Evolutionary conservation across 2,113 vertebrate genomes (phyloP).

Genomic region (Equus quagga): DNA sequence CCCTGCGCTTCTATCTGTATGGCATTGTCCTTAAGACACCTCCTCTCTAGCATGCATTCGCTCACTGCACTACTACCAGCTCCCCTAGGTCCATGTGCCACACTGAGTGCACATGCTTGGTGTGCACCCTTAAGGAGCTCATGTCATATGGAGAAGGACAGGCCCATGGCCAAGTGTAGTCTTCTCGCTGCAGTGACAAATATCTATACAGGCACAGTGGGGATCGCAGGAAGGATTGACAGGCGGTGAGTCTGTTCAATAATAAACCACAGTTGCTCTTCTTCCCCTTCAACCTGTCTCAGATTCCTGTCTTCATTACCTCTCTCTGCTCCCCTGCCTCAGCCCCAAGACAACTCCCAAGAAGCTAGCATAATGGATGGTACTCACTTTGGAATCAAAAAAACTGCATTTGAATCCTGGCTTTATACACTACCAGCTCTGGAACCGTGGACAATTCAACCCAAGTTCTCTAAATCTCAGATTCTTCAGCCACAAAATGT

Average conservation of each 20-base stretch:
- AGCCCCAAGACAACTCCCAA: background rate
- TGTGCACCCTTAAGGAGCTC: background rate
- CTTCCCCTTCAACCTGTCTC: background rate
- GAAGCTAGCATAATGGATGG: background rate
- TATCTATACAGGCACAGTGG: background rate
- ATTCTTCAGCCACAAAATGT: constrained; percentile 56
- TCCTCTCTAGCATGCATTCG: background rate
- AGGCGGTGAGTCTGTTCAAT: background rate
- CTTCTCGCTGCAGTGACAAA: background rate
- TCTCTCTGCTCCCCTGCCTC: background rate
- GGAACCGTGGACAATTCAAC: background rate
- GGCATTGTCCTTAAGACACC: background rate
- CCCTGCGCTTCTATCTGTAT: background rate
- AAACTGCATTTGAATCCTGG: background rate
- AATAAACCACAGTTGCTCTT: background rate
- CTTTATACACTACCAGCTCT: background rate
- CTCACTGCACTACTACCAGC: background rate
- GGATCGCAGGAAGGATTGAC: background rate
- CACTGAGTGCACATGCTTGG: background rate
- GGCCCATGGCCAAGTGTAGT: background rate
- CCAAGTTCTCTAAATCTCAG: constrained; percentile 25
- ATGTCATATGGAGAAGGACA: background rate
- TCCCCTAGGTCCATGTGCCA: background rate
- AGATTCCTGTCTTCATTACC: background rate
- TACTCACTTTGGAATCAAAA: background rate